A percentile compares a stretch with the other conserved stretches of the same genome.
Evolutionary conservation across 2,797 vertebrate species (phyloP).

Genomic region (Diglossa cyanea): DNA sequence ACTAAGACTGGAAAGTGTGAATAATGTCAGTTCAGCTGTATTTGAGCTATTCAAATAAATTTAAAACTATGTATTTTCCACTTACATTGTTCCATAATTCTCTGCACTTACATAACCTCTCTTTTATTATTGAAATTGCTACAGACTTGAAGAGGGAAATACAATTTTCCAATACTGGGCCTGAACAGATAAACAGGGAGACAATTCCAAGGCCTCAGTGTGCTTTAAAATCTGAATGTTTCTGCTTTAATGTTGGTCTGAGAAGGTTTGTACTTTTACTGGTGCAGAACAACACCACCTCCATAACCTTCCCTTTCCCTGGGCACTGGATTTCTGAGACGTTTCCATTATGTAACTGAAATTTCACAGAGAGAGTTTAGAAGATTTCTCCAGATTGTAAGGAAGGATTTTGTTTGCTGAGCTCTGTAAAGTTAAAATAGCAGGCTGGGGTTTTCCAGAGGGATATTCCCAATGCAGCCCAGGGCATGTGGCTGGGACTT

Average conservation of each 20-base stretch:
- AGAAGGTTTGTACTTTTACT: background rate
- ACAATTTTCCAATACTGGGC: background rate
- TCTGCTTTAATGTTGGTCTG: background rate
- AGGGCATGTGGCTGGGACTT: background rate
- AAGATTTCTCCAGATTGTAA: background rate
- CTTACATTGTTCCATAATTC: slow-evolving; percentile 36
- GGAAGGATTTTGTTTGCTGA: background rate
- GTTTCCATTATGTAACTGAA: background rate
- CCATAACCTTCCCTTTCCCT: background rate
- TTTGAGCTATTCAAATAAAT: slow-evolving; percentile 51
- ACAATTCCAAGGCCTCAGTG: background rate
- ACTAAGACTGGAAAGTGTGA: slow-evolving; percentile 72
- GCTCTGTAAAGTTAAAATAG: background rate
- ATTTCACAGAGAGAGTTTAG: background rate
- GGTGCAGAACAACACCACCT: background rate
- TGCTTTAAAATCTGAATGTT: background rate
- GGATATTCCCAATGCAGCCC: background rate
- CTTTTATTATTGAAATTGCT: slow-evolving; percentile 35
- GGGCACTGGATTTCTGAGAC: background rate
- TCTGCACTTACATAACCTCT: slow-evolving; percentile 49
- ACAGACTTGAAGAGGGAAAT: background rate
- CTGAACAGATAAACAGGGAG: background rate
- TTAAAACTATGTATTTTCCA: slow-evolving; percentile 32
- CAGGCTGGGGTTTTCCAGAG: background rate
- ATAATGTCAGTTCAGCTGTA: slow-evolving; percentile 60